A percentile compares a stretch with the other conserved stretches of the same genome.
Evolutionary conservation across 2,888 invertebrate genomes (phyloP).

Genomic region (Lasioglossum oenotherae): DNA sequence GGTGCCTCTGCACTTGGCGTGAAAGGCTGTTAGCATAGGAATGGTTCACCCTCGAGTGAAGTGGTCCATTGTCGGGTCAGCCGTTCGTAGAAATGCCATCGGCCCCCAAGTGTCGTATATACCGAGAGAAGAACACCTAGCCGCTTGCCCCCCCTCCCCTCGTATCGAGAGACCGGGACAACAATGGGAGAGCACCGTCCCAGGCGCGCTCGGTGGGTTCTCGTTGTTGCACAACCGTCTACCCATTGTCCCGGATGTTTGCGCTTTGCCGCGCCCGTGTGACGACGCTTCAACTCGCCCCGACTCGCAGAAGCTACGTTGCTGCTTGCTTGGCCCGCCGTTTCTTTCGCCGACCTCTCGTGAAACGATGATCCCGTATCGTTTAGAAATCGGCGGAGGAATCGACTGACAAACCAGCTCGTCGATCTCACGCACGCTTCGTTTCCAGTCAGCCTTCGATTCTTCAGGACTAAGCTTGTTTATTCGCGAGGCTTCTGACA

Average conservation of each 20-base stretch:
- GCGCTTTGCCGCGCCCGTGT: conserved; percentile 61
- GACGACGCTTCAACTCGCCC: conserved; percentile 33
- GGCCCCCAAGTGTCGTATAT: conserved; percentile 75
- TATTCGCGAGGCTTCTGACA: not conserved
- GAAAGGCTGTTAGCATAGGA: conserved; percentile 82
- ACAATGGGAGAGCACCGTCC: conserved; percentile 66
- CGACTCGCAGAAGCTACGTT: not conserved
- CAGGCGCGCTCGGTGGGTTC: conserved; percentile 61
- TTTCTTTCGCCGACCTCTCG: conserved; percentile 43
- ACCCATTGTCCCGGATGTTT: conserved; percentile 67
- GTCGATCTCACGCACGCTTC: not conserved
- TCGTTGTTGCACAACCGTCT: conserved; percentile 68
- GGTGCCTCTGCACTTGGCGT: conserved; percentile 77
- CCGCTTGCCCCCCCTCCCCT: not conserved
- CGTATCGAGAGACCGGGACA: conserved; percentile 69
- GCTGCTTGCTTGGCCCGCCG: conserved; percentile 4
- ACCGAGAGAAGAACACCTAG: conserved; percentile 71
- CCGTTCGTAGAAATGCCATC: conserved; percentile 78
- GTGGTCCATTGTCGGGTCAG: conserved; percentile 83
- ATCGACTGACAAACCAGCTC: not conserved
- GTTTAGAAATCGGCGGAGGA: conserved; percentile 44
- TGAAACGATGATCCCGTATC: conserved; percentile 52
- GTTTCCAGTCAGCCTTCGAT: not conserved
- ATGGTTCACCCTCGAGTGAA: conserved; percentile 79
- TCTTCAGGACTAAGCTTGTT: not conserved